Evolutionary conservation across 2,113 vertebrate species (phyloP), one percentile per base, ranked within the genome.

Genomic region (Gopherus evgoodei): DNA sequence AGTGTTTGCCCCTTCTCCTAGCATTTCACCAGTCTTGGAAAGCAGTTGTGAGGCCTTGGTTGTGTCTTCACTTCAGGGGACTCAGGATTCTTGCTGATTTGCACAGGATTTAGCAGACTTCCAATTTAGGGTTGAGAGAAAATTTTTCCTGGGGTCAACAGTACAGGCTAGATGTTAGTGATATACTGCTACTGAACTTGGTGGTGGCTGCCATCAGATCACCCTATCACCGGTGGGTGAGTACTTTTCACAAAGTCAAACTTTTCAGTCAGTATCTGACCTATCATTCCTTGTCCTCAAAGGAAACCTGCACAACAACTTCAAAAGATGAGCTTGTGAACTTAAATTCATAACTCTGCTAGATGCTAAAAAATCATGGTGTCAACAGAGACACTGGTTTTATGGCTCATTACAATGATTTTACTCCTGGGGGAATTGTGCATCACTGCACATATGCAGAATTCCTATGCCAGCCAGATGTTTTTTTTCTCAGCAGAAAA

Each of bases 131-230:
- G 29, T 50, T 49, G 83, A 31, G 22, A 72, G 59, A 53, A 50
- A 14, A 82, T 92, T 94, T 93, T 84, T 31, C 76, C 92, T 75
- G 86, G 65, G 83, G 47, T 4, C 42, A 22, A 54, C 79, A 84
- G 78, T 54, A 65, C 65, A 83, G 90, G 75, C 17, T 11, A 85
- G 57, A 44, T 47, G 81, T 83, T 87, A n/a, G 8, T 21, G 50
- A 1, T 1, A 0, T 0, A 24, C 53, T 56, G 25, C 0, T 0
- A 54, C 6, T 50, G 24, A 6, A 79, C 4, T 0, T 5, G 2
- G 8, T 4, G 11, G 75, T 57, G 84, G 79, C 47, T 80, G 81
- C 83, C 44, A 52, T 62, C 53, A 14, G 65, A n/a, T 38, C 35
- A 69, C 16, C 31, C 65, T 69, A 31, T 31, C 57, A 25, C 57